Evolutionary conservation across 2,888 invertebrate genomes (phyloP), one percentile per base, ranked within the genome.

Genomic region (Branchinecta sandiegonensis): DNA sequence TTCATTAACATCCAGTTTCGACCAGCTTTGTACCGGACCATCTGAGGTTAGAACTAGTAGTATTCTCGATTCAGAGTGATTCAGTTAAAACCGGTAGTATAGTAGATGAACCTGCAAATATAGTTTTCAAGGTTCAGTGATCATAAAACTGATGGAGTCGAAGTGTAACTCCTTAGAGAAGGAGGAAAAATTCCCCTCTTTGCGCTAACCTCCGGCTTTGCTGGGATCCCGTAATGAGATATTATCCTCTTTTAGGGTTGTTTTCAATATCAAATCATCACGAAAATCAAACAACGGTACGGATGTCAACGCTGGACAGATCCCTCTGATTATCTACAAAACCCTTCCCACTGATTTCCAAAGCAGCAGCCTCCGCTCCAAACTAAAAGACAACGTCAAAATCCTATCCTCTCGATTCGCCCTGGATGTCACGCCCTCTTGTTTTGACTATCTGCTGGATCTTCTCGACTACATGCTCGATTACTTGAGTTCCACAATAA

Each of bases 241-340:
- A 46, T 56, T 65, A 65, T 67, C 69, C 47, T 71, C 48, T 74
- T 75, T 12, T 74, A 84, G 83, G 77, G 87, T 94, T 7, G 83
- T 90, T 4, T 97, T 97, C 78, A 89, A 90, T 75, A 97, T 97
- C 79, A 95, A 95, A 80, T 90, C 94, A 0, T 95, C 95, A 0
- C 93, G 93, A 76, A 90, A 92, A 78, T 95, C 96, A 0, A 99
- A 97, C 77, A 99, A 97, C 77, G 97, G 97, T 37, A 97, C 97
- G 0, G 96, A 97, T 76, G 92, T 95, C 0, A 94, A 94, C 77
- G 94, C 94, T 0, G 97, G 97, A 0, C 97, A 99, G 80, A 93
- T 99, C 74, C 97, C 97, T 0, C 91, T 92, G 75, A 80, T 97
- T 47, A 78, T 89, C 11, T 89, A 88, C 77, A 84, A 87, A 73